Percentiles rank a stretch among this genome's conserved stretches.
Conservation (phyloP, 2,888 invertebrate species). For the Aricia artaxerxes region DNA sequence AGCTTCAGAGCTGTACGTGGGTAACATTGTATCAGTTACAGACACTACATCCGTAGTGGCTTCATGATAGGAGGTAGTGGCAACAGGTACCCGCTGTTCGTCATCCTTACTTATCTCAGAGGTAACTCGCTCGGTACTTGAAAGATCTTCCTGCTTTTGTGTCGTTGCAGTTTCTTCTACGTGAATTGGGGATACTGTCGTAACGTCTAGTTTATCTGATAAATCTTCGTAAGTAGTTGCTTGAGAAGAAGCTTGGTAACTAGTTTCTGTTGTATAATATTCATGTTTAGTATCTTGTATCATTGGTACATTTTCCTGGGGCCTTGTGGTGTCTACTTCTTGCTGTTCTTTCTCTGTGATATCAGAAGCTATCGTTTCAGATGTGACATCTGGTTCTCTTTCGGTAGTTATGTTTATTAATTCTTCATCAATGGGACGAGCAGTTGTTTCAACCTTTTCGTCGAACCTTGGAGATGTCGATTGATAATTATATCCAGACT, state of each 20-base stretch:
- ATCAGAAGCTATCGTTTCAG: not conserved
- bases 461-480: not conserved
- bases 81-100: not conserved
- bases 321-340: not conserved
- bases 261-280: not conserved
- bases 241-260: not conserved
- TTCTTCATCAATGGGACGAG: not conserved
- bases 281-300: not conserved
- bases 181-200: not conserved
- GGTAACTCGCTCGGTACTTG: not conserved
- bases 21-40: not conserved
- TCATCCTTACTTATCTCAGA: not conserved
- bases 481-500: constrained; percentile 11
- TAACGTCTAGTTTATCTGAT: constrained; percentile 7
- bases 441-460: not conserved
- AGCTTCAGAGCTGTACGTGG: constrained; percentile 27
- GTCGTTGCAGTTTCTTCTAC: constrained; percentile 29
- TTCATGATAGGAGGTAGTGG: not conserved
- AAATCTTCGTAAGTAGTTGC: not conserved
- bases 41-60: not conserved
- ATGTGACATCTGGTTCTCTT: not conserved
- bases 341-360: not conserved
- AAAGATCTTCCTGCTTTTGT: constrained; percentile 27
- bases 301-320: not conserved
- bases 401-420: not conserved